Percentiles rank a stretch among this genome's conserved stretches.
phyloP scores from a whole-genome alignment of 1,140 invertebrate species.

The Drosophila pseudoobscura region DNA sequence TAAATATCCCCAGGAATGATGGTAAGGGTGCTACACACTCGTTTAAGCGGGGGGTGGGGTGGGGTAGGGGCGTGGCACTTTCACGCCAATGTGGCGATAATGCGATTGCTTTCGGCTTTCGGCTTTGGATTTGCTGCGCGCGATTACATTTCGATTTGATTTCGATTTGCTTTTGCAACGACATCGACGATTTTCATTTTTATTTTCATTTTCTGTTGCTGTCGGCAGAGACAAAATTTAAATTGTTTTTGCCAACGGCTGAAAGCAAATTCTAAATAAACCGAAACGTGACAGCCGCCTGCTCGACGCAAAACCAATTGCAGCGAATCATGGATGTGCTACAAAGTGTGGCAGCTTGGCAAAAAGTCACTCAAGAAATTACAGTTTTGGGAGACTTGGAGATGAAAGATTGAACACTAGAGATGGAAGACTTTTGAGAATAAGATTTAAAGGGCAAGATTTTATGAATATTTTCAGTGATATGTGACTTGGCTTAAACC shows the following conservation, averaged over 20 bases:
- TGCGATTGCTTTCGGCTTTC: conserved; percentile 78
- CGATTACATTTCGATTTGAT: conserved; percentile 81
- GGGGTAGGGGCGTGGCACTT: conserved; percentile 60
- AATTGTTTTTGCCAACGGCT: conserved; percentile 74
- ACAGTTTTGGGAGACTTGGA: too few species aligned
- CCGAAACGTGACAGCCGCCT: conserved; percentile 57
- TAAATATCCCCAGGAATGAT: conserved; percentile 56
- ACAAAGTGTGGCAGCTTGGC: neutral
- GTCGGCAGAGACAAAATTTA: conserved; percentile 71
- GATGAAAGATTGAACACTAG: too few species aligned
- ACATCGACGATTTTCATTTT: conserved; percentile 30
- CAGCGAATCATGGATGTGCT: conserved; percentile 47
- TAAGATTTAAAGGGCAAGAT: too few species aligned
- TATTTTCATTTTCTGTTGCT: conserved; percentile 54
- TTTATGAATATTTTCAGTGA: too few species aligned
- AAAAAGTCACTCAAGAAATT: too few species aligned
- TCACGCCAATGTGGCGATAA: conserved; percentile 79
- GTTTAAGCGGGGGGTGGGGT: neutral
- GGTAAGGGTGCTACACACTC: neutral
- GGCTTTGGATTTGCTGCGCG: conserved; percentile 74
- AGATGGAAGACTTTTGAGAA: neutral
- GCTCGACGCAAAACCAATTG: conserved; percentile 32
- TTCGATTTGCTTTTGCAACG: conserved; percentile 66
- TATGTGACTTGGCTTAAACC: too few species aligned
- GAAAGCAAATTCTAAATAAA: conserved; percentile 66